phyloP scores from a whole-genome alignment of 2,888 invertebrate genomes.

The Ceratothoa steindachneri region DNA sequence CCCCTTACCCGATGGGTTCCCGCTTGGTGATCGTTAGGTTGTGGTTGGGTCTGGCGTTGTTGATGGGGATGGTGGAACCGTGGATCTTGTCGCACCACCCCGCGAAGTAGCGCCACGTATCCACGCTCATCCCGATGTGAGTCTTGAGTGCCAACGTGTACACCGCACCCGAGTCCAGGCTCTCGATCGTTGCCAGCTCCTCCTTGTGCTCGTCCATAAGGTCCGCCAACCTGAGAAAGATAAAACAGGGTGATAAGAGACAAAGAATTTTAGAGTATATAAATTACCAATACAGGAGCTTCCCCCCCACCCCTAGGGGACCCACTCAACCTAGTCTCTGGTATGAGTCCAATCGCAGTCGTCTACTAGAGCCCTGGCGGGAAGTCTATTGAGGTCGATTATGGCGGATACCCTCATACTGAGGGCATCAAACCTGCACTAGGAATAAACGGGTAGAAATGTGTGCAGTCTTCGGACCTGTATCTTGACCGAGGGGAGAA shows the following conservation, averaged over 20 bases:
- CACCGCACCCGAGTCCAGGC: constrained; percentile 91
- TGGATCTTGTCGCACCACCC: constrained; percentile 96
- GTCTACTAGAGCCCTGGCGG: too few species aligned
- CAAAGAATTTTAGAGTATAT: too few species aligned
- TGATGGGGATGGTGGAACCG: constrained; percentile 85
- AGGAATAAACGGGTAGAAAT: too few species aligned
- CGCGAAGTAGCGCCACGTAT: constrained; percentile 93
- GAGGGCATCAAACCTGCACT: too few species aligned
- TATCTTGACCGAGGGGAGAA: too few species aligned
- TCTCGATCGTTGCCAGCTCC: constrained; percentile 89
- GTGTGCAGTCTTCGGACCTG: too few species aligned
- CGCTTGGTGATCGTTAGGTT: constrained; percentile 82
- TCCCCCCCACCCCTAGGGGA: too few species aligned
- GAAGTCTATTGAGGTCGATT: too few species aligned
- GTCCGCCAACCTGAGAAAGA: constrained; percentile 70
- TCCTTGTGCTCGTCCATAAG: constrained; percentile 91
- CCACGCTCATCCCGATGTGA: constrained; percentile 95
- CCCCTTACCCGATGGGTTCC: constrained; percentile 82
- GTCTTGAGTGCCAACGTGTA: constrained; percentile 94
- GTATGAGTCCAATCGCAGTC: too few species aligned
- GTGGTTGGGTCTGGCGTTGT: constrained; percentile 82
- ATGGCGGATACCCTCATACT: too few species aligned
- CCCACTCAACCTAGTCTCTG: too few species aligned
- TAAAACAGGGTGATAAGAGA: neutral
- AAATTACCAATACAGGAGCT: too few species aligned